These are phyloP conservation scores for Tricholaema leucomelas DNA, from an alignment of 2,113 vertebrate genomes.

Conservation along the genomic window DNA sequence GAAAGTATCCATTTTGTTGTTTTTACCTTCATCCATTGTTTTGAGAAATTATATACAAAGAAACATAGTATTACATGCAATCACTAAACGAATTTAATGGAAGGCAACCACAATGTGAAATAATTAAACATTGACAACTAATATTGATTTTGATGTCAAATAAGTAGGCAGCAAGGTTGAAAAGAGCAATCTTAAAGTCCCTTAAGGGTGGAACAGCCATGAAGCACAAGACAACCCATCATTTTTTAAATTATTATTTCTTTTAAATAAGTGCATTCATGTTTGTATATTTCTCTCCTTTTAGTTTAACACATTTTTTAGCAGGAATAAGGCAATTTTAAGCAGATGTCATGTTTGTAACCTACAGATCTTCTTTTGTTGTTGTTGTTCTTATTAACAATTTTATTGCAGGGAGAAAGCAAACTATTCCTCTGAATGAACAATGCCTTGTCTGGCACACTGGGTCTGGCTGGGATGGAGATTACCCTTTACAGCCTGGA, in stretches of 20 bases:
- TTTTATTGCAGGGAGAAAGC: neutral
- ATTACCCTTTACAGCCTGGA: neutral
- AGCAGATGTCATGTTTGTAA: neutral
- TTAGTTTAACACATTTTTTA: neutral
- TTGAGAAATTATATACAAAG: neutral
- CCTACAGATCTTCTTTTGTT: neutral
- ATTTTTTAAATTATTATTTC: neutral
- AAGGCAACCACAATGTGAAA: neutral
- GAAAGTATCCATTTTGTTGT: neutral
- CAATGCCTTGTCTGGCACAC: neutral
- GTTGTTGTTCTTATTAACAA: neutral
- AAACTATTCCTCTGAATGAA: neutral
- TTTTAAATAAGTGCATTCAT: neutral
- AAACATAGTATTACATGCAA: neutral
- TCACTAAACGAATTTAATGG: neutral
- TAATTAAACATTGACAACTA: neutral
- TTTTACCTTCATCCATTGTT: neutral
- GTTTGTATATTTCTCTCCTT: neutral
- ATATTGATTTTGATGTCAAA: neutral
- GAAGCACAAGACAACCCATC: neutral
- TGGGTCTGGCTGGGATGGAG: neutral
- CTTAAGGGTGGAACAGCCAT: neutral
- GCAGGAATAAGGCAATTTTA: neutral
- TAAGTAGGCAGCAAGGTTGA: neutral
- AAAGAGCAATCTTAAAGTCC: neutral